Conservation (phyloP, 1,140 invertebrate species). For the Scaptodrosophila lebanonensis region DNA sequence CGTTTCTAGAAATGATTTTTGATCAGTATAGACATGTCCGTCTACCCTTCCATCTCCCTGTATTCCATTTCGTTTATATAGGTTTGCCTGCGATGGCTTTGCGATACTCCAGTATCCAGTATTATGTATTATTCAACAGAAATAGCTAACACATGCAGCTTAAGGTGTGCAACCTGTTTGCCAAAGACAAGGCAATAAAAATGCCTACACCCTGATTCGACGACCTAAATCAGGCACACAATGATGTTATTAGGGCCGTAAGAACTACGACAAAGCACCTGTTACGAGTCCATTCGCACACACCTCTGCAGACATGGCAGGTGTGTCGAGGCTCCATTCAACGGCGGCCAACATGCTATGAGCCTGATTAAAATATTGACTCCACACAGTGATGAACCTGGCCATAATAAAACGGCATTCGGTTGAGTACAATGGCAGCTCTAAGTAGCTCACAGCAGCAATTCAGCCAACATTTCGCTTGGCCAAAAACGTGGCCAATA, state of each 20-base stretch:
- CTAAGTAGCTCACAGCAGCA: conserved; percentile 8
- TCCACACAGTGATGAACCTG: background rate
- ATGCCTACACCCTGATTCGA: conserved; percentile 1
- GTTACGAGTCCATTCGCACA: conserved; percentile 6
- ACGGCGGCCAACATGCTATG: background rate
- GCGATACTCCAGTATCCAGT: too few relatives aligned
- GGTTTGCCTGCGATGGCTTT: too few relatives aligned
- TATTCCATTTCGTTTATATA: too few relatives aligned
- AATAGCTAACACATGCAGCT: too few relatives aligned
- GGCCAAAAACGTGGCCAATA: background rate
- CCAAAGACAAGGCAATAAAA: too few relatives aligned
- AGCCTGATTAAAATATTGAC: conserved; percentile 49
- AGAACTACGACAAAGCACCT: conserved; percentile 50
- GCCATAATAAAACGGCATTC: conserved; percentile 21
- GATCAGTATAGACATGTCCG: too few relatives aligned
- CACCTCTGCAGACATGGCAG: background rate
- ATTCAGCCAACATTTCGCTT: conserved; percentile 50
- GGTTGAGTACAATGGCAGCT: conserved; percentile 9
- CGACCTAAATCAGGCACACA: conserved; percentile 61
- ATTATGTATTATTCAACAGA: too few relatives aligned
- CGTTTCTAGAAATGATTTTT: too few relatives aligned
- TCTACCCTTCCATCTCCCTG: too few relatives aligned
- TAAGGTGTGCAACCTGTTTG: too few relatives aligned
- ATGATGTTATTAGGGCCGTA: conserved; percentile 70
- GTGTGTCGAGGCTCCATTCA: background rate